Evolutionary conservation across 2,888 invertebrate genomes (phyloP).

Genomic region (Ceraclea dissimilis): DNA sequence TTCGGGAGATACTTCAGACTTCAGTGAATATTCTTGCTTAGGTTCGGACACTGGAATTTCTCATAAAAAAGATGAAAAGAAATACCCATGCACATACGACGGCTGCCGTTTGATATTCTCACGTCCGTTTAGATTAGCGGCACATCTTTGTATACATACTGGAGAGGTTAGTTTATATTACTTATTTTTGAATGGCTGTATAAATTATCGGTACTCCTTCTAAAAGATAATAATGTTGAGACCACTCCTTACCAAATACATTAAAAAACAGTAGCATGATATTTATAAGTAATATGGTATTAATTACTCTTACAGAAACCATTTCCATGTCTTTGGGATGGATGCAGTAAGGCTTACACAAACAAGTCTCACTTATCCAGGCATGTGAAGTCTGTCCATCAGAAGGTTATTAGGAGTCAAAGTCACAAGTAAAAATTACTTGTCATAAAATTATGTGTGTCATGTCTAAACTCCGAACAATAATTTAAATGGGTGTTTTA

Average conservation of each 20-base stretch:
- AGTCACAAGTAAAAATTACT: slow-evolving; percentile 6
- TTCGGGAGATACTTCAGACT: slow-evolving; percentile 18
- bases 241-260: too few relatives aligned
- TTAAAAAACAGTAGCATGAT: too few relatives aligned
- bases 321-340: slow-evolving; percentile 34
- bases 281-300: background rate
- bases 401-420: background rate
- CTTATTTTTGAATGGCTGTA: background rate
- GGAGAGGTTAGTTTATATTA: slow-evolving; percentile 11
- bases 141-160: slow-evolving; percentile 16
- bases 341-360: slow-evolving; percentile 37
- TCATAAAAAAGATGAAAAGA: background rate
- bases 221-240: background rate
- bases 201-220: background rate
- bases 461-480: too few relatives aligned
- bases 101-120: slow-evolving; percentile 17
- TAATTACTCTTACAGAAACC: slow-evolving; percentile 30
- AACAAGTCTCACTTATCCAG: slow-evolving; percentile 32
- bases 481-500: too few relatives aligned
- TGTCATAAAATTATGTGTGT: too few relatives aligned
- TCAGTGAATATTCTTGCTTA: slow-evolving; percentile 8
- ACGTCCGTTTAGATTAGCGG: slow-evolving; percentile 15
- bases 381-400: slow-evolving; percentile 17
- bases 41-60: background rate
- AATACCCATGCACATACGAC: slow-evolving; percentile 12